Base-by-base conservation (phyloP, 2,888 invertebrate species). In the Dasypolia templi region DNA sequence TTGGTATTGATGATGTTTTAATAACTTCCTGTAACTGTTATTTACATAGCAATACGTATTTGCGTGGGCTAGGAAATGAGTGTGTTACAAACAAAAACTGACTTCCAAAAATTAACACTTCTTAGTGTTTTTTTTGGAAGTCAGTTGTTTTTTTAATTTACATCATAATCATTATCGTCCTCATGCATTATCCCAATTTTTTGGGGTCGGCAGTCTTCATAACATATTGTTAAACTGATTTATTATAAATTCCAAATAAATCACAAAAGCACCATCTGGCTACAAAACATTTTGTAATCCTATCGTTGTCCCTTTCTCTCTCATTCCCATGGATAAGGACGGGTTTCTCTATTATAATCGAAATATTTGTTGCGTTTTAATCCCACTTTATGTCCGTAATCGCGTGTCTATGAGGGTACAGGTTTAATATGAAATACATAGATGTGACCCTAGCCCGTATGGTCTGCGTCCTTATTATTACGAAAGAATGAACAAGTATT, bases 341-440 rank as follows among this genome's bases (percentile, higher is more conserved):
- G 7, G 68, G 26, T 2, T 58, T 51, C 56, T 62, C 42, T 74
- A 67, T 75, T 79, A 81, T 79, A 71, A 77, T 77, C 72, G 68
- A 74, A 84, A 77, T 81, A 83, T 58, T 77, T 79, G 79, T 73
- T 72, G 70, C 65, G 17, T 39, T 73, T 70, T 79, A 83, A 81
- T 76, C 77, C 73, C 67, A 70, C 67, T 77, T 74, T 59, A 84
- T 77, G 75, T 69, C 14, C 26, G 62, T 83, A 77, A 83, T 85
- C 81, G 68, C 49, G 77, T 85, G 77, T 79, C 58, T 71, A 67
- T 55, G 61, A 68, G 70, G 64, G 55, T 75, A 69, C 62, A 72
- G 63, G 66, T 68, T 72, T 79, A n/a, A 58, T 69, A 63, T 66
- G 53, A 39, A 55, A 59, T 64, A 62, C 53, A 67, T 62, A 26